phyloP scores from a whole-genome alignment of 2,113 vertebrate species.

The Ictidomys tridecemlineatus region DNA sequence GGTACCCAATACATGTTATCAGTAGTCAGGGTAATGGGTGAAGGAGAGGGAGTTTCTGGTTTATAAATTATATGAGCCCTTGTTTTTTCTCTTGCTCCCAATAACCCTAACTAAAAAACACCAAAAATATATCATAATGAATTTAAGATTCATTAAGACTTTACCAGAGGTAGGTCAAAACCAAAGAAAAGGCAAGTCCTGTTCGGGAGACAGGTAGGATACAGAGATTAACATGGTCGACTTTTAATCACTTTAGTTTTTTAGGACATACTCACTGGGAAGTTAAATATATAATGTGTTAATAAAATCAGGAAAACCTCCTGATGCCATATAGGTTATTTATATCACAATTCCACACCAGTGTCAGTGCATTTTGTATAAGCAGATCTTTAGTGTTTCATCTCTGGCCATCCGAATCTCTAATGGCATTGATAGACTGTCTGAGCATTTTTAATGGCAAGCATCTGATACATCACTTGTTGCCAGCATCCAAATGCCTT shows the following conservation, averaged over 20 bases:
- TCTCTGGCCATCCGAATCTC: constrained; percentile 9
- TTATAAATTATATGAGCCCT: neutral
- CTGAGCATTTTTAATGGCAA: neutral
- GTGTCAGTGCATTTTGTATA: neutral
- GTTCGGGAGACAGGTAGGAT: neutral
- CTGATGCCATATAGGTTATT: neutral
- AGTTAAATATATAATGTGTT: neutral
- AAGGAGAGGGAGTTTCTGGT: neutral
- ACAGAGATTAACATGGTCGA: neutral
- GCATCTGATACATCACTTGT: neutral
- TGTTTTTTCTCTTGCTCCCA: neutral
- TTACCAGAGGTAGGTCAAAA: neutral
- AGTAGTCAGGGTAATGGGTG: neutral
- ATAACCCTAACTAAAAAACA: neutral
- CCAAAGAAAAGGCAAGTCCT: neutral
- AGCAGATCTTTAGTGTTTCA: neutral
- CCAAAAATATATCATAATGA: neutral
- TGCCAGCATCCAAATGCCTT: constrained; percentile 64
- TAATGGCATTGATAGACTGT: neutral
- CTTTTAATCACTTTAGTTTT: neutral
- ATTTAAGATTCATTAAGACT: neutral
- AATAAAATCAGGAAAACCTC: constrained; percentile 46
- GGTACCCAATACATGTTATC: neutral
- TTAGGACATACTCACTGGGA: neutral
- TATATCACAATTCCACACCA: neutral